Evolutionary conservation across 2,888 invertebrate genomes (phyloP).

Genomic region (Melinaea marsaeus): DNA sequence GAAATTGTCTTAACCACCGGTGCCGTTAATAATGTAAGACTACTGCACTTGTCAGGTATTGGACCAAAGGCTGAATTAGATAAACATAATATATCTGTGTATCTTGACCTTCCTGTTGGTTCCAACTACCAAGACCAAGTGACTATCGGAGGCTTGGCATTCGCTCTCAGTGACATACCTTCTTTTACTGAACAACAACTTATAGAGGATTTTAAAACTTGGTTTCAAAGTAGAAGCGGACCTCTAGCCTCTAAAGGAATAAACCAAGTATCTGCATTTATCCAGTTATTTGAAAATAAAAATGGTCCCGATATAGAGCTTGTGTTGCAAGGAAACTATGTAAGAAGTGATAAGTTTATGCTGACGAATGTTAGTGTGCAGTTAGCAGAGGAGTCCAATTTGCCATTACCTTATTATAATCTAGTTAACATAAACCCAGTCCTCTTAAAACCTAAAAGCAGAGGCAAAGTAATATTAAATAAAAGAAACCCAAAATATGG

Average conservation of each 20-base stretch:
- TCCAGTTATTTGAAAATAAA: constrained; percentile 65
- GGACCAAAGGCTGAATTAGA: constrained; percentile 60
- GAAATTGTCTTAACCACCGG: constrained; percentile 66
- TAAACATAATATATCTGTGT: constrained; percentile 57
- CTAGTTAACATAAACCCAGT: constrained; percentile 66
- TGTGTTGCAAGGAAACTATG: constrained; percentile 64
- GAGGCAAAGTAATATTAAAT: constrained; percentile 63
- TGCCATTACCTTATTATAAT: constrained; percentile 69
- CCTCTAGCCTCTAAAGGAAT: constrained; percentile 67
- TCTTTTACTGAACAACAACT: constrained; percentile 55
- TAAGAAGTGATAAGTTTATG: constrained; percentile 71
- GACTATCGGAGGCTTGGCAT: constrained; percentile 65
- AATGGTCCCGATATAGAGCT: constrained; percentile 69
- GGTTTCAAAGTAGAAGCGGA: constrained; percentile 65
- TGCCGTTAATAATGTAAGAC: constrained; percentile 67
- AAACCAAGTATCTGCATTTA: constrained; percentile 67
- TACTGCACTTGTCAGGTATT: constrained; percentile 67
- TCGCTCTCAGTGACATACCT: constrained; percentile 56
- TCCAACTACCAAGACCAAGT: constrained; percentile 71
- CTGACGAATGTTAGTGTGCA: constrained; percentile 66
- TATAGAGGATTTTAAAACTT: constrained; percentile 66
- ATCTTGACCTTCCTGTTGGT: constrained; percentile 64
- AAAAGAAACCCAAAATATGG: constrained; percentile 70
- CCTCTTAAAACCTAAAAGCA: constrained; percentile 65
- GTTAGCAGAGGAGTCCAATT: constrained; percentile 59